Evolutionary conservation across 1,140 invertebrate genomes (phyloP).

Genomic region (Pogonognathellus flavescens): DNA sequence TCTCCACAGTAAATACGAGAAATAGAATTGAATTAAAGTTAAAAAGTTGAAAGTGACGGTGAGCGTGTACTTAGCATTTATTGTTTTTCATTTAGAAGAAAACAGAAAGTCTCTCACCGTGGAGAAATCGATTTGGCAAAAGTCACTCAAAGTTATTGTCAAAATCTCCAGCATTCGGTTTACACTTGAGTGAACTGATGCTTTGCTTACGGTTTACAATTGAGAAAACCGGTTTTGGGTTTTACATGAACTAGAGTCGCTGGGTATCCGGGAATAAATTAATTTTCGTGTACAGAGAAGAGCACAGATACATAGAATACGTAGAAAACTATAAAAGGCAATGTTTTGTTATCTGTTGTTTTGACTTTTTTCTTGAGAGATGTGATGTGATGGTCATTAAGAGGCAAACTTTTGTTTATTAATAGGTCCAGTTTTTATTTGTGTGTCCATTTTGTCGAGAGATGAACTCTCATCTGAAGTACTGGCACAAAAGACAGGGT

Average conservation of each 20-base stretch:
- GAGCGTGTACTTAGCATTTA: conserved; percentile 32
- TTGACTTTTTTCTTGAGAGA: conserved; percentile 5
- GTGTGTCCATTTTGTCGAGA: conserved; percentile 26
- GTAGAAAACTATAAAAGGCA: conserved; percentile 42
- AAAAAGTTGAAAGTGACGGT: conserved; percentile 11
- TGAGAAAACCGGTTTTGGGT: conserved; percentile 46
- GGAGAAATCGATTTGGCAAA: conserved; percentile 54
- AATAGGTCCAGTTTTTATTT: conserved; percentile 60
- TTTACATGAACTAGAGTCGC: neutral
- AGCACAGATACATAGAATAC: neutral
- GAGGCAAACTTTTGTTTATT: conserved; percentile 54
- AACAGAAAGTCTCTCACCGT: conserved; percentile 46
- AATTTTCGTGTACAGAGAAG: neutral
- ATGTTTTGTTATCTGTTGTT: conserved; percentile 38
- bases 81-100: conserved; percentile 40
- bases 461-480: conserved; percentile 56
- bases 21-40: conserved; percentile 22
- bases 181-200: neutral
- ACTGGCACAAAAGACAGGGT: conserved; percentile 50
- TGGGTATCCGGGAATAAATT: conserved; percentile 17
- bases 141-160: conserved; percentile 43
- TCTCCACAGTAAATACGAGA: neutral
- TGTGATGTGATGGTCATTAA: conserved; percentile 57
- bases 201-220: conserved; percentile 6
- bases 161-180: conserved; percentile 42